Percentiles rank a stretch among this genome's conserved stretches.
These are phyloP conservation scores for Phrynocephalus vlangalii DNA, from an alignment of 2,797 vertebrate species.

Conservation along the genomic window DNA sequence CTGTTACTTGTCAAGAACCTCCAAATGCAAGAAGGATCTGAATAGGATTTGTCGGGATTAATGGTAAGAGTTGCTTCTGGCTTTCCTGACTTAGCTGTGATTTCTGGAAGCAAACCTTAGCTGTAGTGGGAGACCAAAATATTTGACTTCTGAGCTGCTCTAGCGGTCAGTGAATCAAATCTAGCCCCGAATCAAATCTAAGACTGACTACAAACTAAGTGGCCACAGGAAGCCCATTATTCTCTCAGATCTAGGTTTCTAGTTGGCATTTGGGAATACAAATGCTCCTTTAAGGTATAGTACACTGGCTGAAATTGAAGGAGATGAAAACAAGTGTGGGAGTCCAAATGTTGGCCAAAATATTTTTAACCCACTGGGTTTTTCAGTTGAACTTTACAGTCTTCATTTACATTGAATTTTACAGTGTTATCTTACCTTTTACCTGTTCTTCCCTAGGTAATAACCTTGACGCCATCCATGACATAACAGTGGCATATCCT, in stretches of 20 bases:
- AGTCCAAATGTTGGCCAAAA: not conserved
- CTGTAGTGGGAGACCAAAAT: not conserved
- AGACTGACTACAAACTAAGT: not conserved
- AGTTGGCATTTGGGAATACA: not conserved
- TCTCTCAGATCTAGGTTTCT: not conserved
- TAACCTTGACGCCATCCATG: constrained; percentile 95
- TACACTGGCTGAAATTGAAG: too few species aligned
- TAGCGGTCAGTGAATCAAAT: too few species aligned
- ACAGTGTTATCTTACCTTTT: constrained; percentile 10
- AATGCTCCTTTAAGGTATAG: not conserved
- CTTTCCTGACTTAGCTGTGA: not conserved
- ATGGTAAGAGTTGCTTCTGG: too few species aligned
- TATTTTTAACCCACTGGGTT: too few species aligned
- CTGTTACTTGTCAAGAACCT: not conserved
- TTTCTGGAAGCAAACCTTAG: not conserved
- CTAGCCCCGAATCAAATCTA: not conserved
- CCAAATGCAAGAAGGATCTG: not conserved
- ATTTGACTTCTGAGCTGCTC: not conserved
- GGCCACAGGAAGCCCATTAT: not conserved
- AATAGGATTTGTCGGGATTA: too few species aligned
- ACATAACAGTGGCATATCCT: constrained; percentile 96
- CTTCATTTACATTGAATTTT: constrained; percentile 24
- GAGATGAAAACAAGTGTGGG: not conserved
- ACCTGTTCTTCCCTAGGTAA: constrained; percentile 78
- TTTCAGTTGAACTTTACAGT: too few species aligned